phyloP scores from a whole-genome alignment of 2,888 invertebrate species.

The Sinohyriopsis cumingii region DNA sequence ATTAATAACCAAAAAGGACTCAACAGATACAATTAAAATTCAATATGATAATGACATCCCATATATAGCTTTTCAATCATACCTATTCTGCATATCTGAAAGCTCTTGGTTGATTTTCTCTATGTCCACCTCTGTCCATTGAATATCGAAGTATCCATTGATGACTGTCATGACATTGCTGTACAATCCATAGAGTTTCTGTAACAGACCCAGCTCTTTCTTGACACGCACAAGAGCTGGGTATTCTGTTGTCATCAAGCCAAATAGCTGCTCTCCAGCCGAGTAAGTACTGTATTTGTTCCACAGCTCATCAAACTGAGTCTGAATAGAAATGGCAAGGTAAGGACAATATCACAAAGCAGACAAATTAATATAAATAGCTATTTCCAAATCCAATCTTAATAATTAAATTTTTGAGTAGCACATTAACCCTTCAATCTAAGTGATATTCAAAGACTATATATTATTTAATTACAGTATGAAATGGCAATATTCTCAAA shows the following conservation, averaged over 20 bases:
- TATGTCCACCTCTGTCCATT: conserved; percentile 71
- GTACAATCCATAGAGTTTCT: conserved; percentile 70
- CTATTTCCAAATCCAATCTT: too few species aligned
- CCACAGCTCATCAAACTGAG: conserved; percentile 68
- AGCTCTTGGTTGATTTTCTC: conserved; percentile 69
- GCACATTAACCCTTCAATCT: too few species aligned
- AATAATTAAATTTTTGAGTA: too few species aligned
- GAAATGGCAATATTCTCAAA: too few species aligned
- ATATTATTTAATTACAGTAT: too few species aligned
- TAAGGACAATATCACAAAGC: too few species aligned
- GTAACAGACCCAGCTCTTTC: conserved; percentile 68
- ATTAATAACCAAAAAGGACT: too few species aligned
- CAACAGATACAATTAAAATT: too few species aligned
- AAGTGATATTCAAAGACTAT: too few species aligned
- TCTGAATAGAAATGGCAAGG: conserved; percentile 35
- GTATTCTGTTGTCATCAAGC: conserved; percentile 67
- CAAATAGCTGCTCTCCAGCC: conserved; percentile 70
- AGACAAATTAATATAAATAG: too few species aligned
- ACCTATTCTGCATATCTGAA: conserved; percentile 68
- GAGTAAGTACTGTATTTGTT: conserved; percentile 66
- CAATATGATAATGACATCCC: too few species aligned
- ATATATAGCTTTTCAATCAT: conserved; percentile 5
- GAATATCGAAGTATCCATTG: conserved; percentile 68
- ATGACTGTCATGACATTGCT: conserved; percentile 68
- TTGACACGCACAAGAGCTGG: conserved; percentile 59